Evolutionary conservation across 2,797 vertebrate species (phyloP).

Genomic region (Enteromius unitaeniatus): DNA sequence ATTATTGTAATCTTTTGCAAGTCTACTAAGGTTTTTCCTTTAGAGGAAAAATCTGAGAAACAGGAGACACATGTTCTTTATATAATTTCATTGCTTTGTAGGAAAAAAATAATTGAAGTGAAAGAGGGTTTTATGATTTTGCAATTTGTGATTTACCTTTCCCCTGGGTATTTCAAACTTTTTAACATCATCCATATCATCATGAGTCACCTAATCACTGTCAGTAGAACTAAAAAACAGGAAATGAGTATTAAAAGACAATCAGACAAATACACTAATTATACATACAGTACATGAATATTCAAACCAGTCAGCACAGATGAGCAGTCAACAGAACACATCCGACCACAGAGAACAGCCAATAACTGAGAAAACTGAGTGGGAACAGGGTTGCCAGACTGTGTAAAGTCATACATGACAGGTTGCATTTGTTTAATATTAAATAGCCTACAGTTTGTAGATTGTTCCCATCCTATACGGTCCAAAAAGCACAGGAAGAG

Average conservation of each 20-base stretch:
- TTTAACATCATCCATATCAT: not conserved
- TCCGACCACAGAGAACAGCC: constrained; percentile 72
- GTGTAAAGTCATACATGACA: not conserved
- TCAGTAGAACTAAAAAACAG: not conserved
- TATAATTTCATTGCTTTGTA: not conserved
- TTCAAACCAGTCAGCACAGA: constrained; percentile 43
- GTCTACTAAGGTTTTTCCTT: not conserved
- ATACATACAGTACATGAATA: constrained; percentile 4
- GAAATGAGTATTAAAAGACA: not conserved
- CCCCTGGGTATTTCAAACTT: not conserved
- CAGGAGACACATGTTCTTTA: not conserved
- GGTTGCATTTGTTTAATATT: constrained; percentile 13
- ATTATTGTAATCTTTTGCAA: not conserved
- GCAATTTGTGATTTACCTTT: not conserved
- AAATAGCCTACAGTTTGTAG: not conserved
- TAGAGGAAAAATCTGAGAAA: not conserved
- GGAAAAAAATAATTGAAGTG: not conserved
- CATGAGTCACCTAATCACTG: not conserved
- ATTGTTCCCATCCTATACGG: not conserved
- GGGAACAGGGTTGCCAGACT: not conserved
- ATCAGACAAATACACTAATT: not conserved
- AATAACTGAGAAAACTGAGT: not conserved
- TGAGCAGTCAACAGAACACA: constrained; percentile 75
- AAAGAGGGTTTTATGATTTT: not conserved
- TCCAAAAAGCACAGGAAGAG: constrained; percentile 12